A percentile compares a stretch with the other conserved stretches of the same genome.
Conservation (phyloP, 2,797 vertebrate species). For the Austrolebias charrua region DNA sequence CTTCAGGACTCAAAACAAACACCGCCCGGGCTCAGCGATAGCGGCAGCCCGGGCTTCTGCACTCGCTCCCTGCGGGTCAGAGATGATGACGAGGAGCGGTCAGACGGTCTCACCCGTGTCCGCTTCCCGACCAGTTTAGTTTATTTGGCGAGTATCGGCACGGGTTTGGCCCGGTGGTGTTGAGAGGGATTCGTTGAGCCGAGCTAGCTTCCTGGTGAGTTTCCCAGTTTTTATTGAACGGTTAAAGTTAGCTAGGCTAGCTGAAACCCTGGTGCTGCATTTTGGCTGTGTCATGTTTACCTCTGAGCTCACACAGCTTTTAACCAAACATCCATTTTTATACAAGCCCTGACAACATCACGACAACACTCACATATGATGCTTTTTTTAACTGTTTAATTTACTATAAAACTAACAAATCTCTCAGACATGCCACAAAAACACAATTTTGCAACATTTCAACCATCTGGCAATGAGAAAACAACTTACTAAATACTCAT, state of each 20-base stretch:
- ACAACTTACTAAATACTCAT: no score
- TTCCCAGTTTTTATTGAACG: not conserved
- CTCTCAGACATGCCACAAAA: no score
- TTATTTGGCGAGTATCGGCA: constrained; percentile 9
- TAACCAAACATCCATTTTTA: not conserved
- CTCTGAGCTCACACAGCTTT: not conserved
- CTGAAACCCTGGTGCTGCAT: not conserved
- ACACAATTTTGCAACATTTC: no score
- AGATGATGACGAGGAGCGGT: constrained; percentile 38
- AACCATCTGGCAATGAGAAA: no score
- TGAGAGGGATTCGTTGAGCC: constrained; percentile 15
- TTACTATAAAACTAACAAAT: no score
- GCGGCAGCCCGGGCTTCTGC: constrained; percentile 12
- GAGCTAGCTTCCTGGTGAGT: constrained; percentile 46
- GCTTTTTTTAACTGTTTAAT: no score
- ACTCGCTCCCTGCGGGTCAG: constrained; percentile 10
- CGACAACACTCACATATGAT: no score
- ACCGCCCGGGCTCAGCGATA: constrained; percentile 1
- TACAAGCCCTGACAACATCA: no score
- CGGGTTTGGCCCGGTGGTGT: not conserved
- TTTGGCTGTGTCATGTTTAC: constrained; percentile 36
- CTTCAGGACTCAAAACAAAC: constrained; percentile 26
- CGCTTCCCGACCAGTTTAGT: not conserved
- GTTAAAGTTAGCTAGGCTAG: constrained; percentile 22
- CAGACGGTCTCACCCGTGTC: not conserved